phyloP scores from a whole-genome alignment of 2,888 invertebrate species.

The Agrotis clavis region DNA sequence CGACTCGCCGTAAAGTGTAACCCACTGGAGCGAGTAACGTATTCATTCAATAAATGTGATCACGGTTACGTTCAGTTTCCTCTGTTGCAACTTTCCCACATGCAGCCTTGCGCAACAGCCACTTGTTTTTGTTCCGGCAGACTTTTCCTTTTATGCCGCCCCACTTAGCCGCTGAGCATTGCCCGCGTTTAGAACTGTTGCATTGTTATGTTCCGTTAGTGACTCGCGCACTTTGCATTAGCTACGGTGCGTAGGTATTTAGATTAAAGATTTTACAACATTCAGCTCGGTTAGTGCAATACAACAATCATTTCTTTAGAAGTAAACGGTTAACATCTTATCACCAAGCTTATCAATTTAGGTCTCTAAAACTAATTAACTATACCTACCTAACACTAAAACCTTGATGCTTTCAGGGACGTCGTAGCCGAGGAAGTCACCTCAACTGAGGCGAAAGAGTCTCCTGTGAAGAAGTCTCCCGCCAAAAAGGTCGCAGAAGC shows the following conservation, averaged over 20 bases:
- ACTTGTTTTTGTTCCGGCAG: slow-evolving; percentile 87
- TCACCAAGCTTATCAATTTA: slow-evolving; percentile 11
- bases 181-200: slow-evolving; percentile 72
- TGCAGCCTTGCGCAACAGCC: slow-evolving; percentile 87
- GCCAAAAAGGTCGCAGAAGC: slow-evolving; percentile 87
- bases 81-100: slow-evolving; percentile 89
- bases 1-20: slow-evolving; percentile 69
- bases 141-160: slow-evolving; percentile 86
- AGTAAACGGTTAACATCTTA: slow-evolving; percentile 11
- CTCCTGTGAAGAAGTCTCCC: slow-evolving; percentile 89
- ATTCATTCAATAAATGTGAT: slow-evolving; percentile 77
- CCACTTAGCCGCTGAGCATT: slow-evolving; percentile 75
- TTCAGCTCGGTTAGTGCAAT: slow-evolving; percentile 27
- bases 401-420: slow-evolving; percentile 80
- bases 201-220: slow-evolving; percentile 79
- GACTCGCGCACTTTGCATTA: slow-evolving; percentile 68
- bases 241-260: slow-evolving; percentile 66
- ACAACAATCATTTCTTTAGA: slow-evolving; percentile 30
- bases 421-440: slow-evolving; percentile 88
- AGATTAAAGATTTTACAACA: slow-evolving; percentile 61
- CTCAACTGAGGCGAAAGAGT: slow-evolving; percentile 88
- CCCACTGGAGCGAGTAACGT: slow-evolving; percentile 80
- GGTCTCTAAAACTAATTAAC: background rate
- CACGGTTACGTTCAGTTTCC: slow-evolving; percentile 82
- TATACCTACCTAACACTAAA: slow-evolving; percentile 10